Percentiles rank a stretch among this genome's conserved stretches.
Conservation (phyloP, 2,797 vertebrate species). For the Anisognathus igniventris region DNA sequence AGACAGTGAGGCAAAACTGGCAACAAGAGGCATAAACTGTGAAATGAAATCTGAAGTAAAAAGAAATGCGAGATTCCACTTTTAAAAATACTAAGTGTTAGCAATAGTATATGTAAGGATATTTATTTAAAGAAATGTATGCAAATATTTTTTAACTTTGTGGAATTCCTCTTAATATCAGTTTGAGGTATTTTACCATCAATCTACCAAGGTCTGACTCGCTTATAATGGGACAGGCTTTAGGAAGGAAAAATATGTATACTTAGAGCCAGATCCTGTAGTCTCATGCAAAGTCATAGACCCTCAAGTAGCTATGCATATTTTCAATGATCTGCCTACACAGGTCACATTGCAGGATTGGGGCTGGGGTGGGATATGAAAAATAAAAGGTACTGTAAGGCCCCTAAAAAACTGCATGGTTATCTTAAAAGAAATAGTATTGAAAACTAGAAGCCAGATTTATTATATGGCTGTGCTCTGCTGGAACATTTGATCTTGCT, state of each 20-base stretch:
- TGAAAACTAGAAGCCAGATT: slow-evolving; percentile 4
- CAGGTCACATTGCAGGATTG: neutral
- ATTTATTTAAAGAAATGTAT: neutral
- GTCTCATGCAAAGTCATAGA: neutral
- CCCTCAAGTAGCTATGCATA: neutral
- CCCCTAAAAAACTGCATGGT: neutral
- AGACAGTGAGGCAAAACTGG: neutral
- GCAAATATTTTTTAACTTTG: neutral
- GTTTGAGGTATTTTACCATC: neutral
- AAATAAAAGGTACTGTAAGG: neutral
- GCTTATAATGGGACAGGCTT: neutral
- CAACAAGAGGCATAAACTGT: neutral
- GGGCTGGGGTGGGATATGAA: neutral
- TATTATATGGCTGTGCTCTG: slow-evolving; percentile 14
- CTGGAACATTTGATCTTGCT: slow-evolving; percentile 46
- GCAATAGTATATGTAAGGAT: neutral
- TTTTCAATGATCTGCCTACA: neutral
- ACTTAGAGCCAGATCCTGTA: neutral
- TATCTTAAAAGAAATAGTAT: slow-evolving; percentile 4
- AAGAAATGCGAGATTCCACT: neutral
- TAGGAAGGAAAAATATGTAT: neutral
- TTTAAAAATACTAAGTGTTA: neutral
- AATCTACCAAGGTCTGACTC: neutral
- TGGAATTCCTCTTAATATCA: neutral
- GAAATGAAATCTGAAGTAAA: neutral